phyloP scores from a whole-genome alignment of 2,113 vertebrate genomes.

The Ifrita kowaldi region DNA sequence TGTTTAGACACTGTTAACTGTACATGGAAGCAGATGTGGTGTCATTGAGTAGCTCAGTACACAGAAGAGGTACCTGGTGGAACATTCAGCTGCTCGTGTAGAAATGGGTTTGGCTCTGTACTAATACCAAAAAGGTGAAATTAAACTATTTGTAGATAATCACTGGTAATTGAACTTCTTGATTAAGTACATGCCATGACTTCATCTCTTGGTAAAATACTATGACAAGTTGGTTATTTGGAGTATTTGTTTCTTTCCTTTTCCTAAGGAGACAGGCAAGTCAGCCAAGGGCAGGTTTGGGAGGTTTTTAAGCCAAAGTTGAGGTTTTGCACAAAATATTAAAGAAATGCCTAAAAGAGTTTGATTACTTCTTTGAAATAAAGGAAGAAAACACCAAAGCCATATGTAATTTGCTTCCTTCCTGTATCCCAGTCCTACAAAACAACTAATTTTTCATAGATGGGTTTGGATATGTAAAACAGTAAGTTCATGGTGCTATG shows the following conservation, averaged over 20 bases:
- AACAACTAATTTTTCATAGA: not conserved
- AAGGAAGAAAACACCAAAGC: not conserved
- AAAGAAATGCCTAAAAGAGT: not conserved
- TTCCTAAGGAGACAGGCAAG: not conserved
- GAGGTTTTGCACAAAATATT: not conserved
- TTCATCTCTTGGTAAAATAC: not conserved
- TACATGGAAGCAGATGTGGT: not conserved
- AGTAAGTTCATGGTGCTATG: not conserved
- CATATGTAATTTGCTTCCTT: not conserved
- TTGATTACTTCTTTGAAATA: not conserved
- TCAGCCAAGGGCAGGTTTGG: not conserved
- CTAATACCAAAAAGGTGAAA: not conserved
- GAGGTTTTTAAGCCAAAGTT: not conserved
- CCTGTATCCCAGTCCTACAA: not conserved
- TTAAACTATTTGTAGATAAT: not conserved
- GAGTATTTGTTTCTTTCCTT: not conserved
- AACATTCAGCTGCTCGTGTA: not conserved
- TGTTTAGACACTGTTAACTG: not conserved
- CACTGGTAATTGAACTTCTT: not conserved
- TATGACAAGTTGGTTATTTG: not conserved
- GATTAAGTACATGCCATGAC: not conserved
- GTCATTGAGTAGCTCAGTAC: not conserved
- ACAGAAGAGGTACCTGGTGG: not conserved
- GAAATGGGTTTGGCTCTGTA: not conserved
- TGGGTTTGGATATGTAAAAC: not conserved